Percentiles rank a stretch among this genome's conserved stretches.
phyloP scores from a whole-genome alignment of 2,888 invertebrate species.

The Rhamnusium bicolor region DNA sequence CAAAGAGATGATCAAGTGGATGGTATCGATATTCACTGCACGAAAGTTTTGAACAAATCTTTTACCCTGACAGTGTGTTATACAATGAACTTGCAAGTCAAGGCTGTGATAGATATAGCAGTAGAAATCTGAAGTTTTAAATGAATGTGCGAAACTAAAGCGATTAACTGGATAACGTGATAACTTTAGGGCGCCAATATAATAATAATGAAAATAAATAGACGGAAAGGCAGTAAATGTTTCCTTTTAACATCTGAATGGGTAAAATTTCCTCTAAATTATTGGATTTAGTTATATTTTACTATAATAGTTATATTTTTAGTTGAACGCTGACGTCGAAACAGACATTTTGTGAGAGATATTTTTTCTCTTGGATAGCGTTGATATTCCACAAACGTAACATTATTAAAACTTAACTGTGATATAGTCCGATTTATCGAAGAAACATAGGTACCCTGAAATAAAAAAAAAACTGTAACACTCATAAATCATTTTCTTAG shows the following conservation, averaged over 20 bases:
- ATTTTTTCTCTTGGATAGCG: too few species aligned
- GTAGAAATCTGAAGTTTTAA: not conserved
- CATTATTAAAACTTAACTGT: too few species aligned
- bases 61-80: not conserved
- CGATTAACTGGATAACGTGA: not conserved
- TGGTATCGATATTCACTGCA: not conserved
- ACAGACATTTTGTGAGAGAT: too few species aligned
- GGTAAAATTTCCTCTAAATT: not conserved
- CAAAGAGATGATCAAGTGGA: too few species aligned
- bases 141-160: not conserved
- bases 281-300: too few species aligned
- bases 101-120: not conserved
- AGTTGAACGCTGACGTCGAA: too few species aligned
- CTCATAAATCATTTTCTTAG: too few species aligned
- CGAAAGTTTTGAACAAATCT: not conserved
- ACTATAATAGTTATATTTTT: too few species aligned
- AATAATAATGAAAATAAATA: slow-evolving; percentile 2
- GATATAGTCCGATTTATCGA: too few species aligned
- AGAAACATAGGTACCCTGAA: too few species aligned
- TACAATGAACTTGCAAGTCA: not conserved
- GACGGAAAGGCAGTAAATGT: slow-evolving; percentile 1
- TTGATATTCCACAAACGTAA: too few species aligned
- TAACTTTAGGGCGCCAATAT: slow-evolving; percentile 4
- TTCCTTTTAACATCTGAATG: not conserved
- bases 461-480: too few species aligned